Conservation (phyloP, 2,888 invertebrate genomes). For the Hypena proboscidalis region DNA sequence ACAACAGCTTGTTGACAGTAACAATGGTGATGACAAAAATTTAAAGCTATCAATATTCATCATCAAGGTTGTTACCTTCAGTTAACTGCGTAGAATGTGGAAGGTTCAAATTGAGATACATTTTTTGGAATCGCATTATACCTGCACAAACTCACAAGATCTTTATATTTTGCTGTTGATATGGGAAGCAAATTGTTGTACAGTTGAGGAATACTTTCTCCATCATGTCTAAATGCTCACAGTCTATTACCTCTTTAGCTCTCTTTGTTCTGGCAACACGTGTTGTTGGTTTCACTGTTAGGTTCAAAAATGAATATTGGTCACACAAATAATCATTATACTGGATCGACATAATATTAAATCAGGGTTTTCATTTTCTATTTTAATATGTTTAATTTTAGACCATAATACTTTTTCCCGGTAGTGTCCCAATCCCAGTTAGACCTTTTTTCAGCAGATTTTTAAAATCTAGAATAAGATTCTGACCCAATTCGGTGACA, state of each 20-base stretch:
- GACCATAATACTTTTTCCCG: constrained; percentile 19
- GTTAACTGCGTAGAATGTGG: too few species aligned
- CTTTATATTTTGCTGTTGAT: constrained; percentile 11
- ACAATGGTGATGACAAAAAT: too few species aligned
- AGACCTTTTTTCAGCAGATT: constrained; percentile 17
- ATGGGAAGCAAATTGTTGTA: constrained; percentile 5
- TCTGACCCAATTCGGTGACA: constrained; percentile 17
- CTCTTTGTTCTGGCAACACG: constrained; percentile 7
- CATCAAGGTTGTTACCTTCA: too few species aligned
- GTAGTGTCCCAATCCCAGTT: constrained; percentile 13
- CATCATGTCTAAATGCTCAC: constrained; percentile 4
- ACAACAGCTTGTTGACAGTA: too few species aligned
- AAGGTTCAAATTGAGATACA: too few species aligned
- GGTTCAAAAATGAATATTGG: constrained; percentile 13
- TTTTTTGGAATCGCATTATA: constrained; percentile 7
- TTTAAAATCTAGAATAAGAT: constrained; percentile 22
- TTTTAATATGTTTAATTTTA: constrained; percentile 23
- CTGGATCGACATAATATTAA: constrained; percentile 20
- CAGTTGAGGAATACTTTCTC: constrained; percentile 10
- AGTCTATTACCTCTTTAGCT: constrained; percentile 6
- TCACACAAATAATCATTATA: constrained; percentile 21
- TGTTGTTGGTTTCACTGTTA: constrained; percentile 8
- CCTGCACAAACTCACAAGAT: constrained; percentile 7
- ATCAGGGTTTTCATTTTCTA: constrained; percentile 18
- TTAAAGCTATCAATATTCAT: too few species aligned